These are phyloP conservation scores for Myanophis thanlyinensis DNA, from an alignment of 2,113 vertebrate species.

Conservation along the genomic window DNA sequence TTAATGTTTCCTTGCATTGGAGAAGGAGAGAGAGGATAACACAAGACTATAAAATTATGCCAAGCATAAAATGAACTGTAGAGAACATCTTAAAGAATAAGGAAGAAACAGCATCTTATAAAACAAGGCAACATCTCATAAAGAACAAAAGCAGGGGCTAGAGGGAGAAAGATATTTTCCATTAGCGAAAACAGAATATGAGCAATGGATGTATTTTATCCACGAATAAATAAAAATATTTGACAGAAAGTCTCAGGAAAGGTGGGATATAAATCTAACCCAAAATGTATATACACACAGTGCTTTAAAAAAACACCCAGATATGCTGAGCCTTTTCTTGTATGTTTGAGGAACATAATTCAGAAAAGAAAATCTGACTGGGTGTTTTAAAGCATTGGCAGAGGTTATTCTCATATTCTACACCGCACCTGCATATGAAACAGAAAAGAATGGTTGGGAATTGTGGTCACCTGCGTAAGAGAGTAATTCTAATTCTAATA, in stretches of 20 bases:
- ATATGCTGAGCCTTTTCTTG: neutral
- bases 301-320: too few relatives aligned
- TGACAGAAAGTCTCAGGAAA: neutral
- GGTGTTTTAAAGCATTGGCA: conserved; percentile 13
- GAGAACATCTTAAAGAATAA: neutral
- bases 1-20: neutral
- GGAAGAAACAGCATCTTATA: neutral
- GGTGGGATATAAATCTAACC: neutral
- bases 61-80: neutral
- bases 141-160: neutral
- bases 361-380: neutral
- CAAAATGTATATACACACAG: neutral
- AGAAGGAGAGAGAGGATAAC: neutral
- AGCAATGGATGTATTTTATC: neutral
- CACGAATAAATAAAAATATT: neutral
- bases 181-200: neutral
- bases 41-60: neutral
- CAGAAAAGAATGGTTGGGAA: conserved; percentile 40
- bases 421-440: conserved; percentile 16
- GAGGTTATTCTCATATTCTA: neutral
- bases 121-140: neutral
- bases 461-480: conserved; percentile 31
- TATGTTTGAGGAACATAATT: neutral
- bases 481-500: conserved; percentile 55
- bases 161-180: neutral